Evolutionary conservation across 2,888 invertebrate genomes (phyloP).

Genomic region (Megastigmus dorsalis): DNA sequence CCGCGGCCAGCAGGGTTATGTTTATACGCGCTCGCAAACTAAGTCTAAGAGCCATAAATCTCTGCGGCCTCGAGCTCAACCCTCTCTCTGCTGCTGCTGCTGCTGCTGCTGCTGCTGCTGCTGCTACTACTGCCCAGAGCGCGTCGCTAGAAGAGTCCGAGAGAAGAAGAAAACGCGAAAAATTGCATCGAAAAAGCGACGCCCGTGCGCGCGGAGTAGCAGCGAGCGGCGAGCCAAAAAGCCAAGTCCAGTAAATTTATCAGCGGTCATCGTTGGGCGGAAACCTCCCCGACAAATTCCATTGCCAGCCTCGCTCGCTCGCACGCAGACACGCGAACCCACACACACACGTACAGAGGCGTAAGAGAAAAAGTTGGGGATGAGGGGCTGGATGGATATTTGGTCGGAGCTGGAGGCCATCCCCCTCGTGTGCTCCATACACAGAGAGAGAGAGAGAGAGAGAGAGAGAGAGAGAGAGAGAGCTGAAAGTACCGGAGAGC

Average conservation of each 20-base stretch:
- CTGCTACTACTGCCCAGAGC: neutral
- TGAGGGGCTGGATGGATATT: slow-evolving; percentile 27
- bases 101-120: too few species aligned
- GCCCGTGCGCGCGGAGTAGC: neutral
- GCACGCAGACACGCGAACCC: too few species aligned
- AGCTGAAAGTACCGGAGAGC: slow-evolving; percentile 47
- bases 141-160: too few species aligned
- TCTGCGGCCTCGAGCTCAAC: too few species aligned
- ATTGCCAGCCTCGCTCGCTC: slow-evolving; percentile 68
- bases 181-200: slow-evolving; percentile 37
- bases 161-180: slow-evolving; percentile 26
- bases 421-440: neutral
- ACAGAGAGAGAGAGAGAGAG: slow-evolving; percentile 39
- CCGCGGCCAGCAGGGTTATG: neutral
- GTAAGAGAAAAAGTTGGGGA: slow-evolving; percentile 20
- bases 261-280: slow-evolving; percentile 72
- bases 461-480: slow-evolving; percentile 43
- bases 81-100: too few species aligned
- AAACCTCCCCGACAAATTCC: slow-evolving; percentile 73
- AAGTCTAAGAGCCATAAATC: slow-evolving; percentile 53
- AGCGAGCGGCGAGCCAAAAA: slow-evolving; percentile 53
- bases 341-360: too few species aligned
- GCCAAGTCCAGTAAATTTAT: slow-evolving; percentile 73
- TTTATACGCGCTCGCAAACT: slow-evolving; percentile 33
- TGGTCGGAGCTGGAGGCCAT: slow-evolving; percentile 15